Conservation (phyloP, 1,140 invertebrate species). For the Papilio xuthus region DNA sequence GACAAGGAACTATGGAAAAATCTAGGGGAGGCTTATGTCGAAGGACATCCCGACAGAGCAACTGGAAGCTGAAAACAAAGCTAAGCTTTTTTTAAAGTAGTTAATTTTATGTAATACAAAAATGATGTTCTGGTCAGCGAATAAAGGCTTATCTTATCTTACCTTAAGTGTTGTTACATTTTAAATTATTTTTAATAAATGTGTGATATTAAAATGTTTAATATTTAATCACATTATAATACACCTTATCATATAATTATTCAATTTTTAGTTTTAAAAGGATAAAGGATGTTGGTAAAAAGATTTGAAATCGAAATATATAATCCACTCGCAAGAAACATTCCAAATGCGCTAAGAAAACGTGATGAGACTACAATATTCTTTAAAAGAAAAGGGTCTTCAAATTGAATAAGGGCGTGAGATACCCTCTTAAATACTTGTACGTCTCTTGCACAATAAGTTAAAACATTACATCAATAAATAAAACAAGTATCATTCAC, state of each 20-base stretch:
- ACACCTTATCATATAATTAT: background rate
- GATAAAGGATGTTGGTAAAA: background rate
- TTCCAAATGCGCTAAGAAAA: constrained; percentile 17
- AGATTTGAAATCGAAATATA: background rate
- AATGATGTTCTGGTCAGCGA: too few species aligned
- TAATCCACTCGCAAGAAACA: constrained; percentile 12
- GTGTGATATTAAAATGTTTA: too few species aligned
- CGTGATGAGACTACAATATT: constrained; percentile 9
- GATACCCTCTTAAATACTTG: constrained; percentile 15
- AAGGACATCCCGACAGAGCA: too few species aligned
- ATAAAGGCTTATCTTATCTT: too few species aligned
- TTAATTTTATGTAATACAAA: too few species aligned
- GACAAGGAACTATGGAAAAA: too few species aligned
- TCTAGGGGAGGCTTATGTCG: too few species aligned
- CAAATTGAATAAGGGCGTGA: constrained; percentile 33
- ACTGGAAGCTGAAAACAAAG: too few species aligned
- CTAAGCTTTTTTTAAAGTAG: too few species aligned
- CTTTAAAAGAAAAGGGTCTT: constrained; percentile 25
- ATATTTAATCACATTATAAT: background rate
- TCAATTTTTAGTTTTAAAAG: background rate
- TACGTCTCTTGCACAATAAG: background rate
- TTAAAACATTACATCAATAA: background rate
- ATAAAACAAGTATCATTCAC: background rate
- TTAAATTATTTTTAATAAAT: too few species aligned
- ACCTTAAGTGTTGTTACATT: too few species aligned